A percentile compares a stretch with the other conserved stretches of the same genome.
phyloP scores from a whole-genome alignment of 2,797 vertebrate species.

The Gobio occitaniae region DNA sequence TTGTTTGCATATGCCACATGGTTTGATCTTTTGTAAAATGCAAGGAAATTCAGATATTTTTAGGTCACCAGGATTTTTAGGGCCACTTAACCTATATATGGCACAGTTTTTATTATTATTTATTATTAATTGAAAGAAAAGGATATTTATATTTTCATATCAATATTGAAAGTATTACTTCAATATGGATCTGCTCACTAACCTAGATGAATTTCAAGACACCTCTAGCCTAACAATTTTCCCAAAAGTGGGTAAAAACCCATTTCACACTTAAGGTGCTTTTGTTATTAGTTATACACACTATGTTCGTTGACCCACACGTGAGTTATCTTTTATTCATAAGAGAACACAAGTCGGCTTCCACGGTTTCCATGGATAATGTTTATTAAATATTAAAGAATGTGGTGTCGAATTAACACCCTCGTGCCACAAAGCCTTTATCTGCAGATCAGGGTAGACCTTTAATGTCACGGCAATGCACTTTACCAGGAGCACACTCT shows the following conservation, averaged over 20 bases:
- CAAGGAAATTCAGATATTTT: too few species aligned
- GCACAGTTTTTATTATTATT: too few species aligned
- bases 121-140: too few species aligned
- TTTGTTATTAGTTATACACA: conserved; percentile 17
- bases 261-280: conserved; percentile 11
- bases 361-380: conserved; percentile 91
- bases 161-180: background rate
- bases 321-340: conserved; percentile 51
- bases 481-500: background rate
- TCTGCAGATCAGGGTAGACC: conserved; percentile 37
- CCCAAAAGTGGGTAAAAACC: background rate
- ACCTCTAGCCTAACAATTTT: background rate
- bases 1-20: too few species aligned
- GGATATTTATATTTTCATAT: background rate
- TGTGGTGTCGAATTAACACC: conserved; percentile 71
- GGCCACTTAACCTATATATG: too few species aligned
- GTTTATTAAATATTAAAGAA: conserved; percentile 89
- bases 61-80: too few species aligned
- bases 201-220: background rate
- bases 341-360: conserved; percentile 57
- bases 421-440: conserved; percentile 40
- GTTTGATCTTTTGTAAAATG: too few species aligned
- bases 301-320: conserved; percentile 7
- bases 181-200: background rate
- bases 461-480: conserved; percentile 37